Evolutionary conservation across 2,888 invertebrate species (phyloP).

Genomic region (Melieria picta): DNA sequence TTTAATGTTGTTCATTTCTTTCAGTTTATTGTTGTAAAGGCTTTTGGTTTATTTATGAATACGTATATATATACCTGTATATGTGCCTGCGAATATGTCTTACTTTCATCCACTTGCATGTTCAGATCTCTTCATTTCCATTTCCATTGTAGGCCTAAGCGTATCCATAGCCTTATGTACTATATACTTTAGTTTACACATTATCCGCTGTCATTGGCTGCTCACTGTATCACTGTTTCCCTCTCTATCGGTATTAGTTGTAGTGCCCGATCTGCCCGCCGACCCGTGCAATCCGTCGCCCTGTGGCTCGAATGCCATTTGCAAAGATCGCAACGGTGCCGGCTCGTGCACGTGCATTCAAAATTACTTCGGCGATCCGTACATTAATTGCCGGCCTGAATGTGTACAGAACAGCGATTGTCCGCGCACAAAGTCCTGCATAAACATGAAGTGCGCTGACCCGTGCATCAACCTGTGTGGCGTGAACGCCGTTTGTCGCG

Average conservation of each 20-base stretch:
- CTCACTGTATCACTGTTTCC: slow-evolving; percentile 30
- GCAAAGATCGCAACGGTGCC: slow-evolving; percentile 81
- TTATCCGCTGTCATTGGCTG: neutral
- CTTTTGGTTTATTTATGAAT: slow-evolving; percentile 43
- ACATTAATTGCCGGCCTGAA: slow-evolving; percentile 86
- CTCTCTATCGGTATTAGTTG: slow-evolving; percentile 53
- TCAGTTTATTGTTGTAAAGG: slow-evolving; percentile 46
- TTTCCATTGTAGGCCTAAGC: slow-evolving; percentile 22
- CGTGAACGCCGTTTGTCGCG: slow-evolving; percentile 83
- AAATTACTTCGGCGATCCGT: slow-evolving; percentile 88
- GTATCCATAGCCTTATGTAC: slow-evolving; percentile 6
- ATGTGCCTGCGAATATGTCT: slow-evolving; percentile 16
- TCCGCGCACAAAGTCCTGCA: slow-evolving; percentile 78
- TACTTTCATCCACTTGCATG: slow-evolving; percentile 30
- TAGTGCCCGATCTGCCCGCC: slow-evolving; percentile 69
- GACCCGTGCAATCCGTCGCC: slow-evolving; percentile 85
- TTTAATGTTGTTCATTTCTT: slow-evolving; percentile 43
- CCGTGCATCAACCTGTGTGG: slow-evolving; percentile 87
- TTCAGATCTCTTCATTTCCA: slow-evolving; percentile 16
- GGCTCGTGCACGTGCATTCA: slow-evolving; percentile 85
- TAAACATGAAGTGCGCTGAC: slow-evolving; percentile 85
- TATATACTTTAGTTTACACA: neutral
- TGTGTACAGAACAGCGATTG: slow-evolving; percentile 90
- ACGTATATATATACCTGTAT: slow-evolving; percentile 43
- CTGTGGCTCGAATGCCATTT: slow-evolving; percentile 87